phyloP scores from a whole-genome alignment of 2,797 vertebrate species.

The Sebastes taczanowskii region DNA sequence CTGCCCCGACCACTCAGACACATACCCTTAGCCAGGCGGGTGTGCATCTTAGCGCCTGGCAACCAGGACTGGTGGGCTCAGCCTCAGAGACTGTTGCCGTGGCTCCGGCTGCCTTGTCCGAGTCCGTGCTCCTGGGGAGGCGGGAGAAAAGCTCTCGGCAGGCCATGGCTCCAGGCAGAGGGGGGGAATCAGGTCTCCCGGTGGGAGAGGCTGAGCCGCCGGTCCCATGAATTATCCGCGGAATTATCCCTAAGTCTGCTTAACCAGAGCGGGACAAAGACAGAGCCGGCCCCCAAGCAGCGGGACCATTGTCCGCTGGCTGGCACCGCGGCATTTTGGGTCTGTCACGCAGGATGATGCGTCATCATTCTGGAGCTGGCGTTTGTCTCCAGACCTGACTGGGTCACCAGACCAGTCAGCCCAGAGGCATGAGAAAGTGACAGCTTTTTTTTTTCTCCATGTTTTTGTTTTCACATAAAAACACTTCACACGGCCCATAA shows the following conservation, averaged over 20 bases:
- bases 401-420: constrained; percentile 70
- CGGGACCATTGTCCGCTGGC: constrained; percentile 90
- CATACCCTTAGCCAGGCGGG: constrained; percentile 85
- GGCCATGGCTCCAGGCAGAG: constrained; percentile 98
- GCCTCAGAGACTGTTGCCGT: constrained; percentile 93
- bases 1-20: constrained; percentile 71
- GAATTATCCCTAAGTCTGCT: constrained; percentile 92
- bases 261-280: constrained; percentile 95
- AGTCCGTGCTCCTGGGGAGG: constrained; percentile 90
- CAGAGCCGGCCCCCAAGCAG: constrained; percentile 88
- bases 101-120: constrained; percentile 91
- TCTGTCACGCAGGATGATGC: constrained; percentile 81
- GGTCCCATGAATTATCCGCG: constrained; percentile 92
- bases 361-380: constrained; percentile 76
- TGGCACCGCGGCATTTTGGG: constrained; percentile 80
- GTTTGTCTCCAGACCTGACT: constrained; percentile 71
- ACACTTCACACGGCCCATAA: neutral
- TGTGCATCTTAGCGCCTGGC: constrained; percentile 96
- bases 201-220: constrained; percentile 88
- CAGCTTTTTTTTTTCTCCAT: constrained; percentile 27
- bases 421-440: constrained; percentile 73
- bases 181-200: constrained; percentile 93
- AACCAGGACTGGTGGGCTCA: constrained; percentile 90
- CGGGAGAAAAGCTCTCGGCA: constrained; percentile 93
- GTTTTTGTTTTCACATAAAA: constrained; percentile 41